Evolutionary conservation across 2,113 vertebrate genomes (phyloP).

Genomic region (Octodon degus): DNA sequence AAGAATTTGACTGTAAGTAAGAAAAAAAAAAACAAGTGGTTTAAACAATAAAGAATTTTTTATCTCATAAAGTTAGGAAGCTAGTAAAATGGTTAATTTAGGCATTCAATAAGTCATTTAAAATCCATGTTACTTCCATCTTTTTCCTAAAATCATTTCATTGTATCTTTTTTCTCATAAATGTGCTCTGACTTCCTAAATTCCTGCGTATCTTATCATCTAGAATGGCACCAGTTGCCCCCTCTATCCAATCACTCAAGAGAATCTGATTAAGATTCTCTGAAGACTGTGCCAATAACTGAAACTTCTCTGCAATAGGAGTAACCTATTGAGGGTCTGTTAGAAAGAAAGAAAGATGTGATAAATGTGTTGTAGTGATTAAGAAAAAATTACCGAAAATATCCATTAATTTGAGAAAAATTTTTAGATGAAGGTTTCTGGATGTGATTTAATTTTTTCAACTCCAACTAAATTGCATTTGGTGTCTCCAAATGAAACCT

Average conservation of each 20-base stretch:
- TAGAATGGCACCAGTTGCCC: not conserved
- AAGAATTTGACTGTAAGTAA: not conserved
- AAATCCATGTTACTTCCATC: conserved; percentile 10
- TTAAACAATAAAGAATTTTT: not conserved
- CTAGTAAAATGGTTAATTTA: not conserved
- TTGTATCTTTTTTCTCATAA: not conserved
- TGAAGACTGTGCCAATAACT: not conserved
- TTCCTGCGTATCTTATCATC: not conserved
- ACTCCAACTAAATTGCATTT: conserved; percentile 34
- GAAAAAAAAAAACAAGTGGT: not conserved
- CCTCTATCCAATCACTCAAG: not conserved
- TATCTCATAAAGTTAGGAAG: not conserved
- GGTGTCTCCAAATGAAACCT: not conserved
- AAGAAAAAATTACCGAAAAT: not conserved
- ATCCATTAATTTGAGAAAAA: not conserved
- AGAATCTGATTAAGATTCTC: not conserved
- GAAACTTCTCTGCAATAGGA: not conserved
- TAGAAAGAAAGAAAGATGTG: not conserved
- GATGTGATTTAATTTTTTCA: not conserved
- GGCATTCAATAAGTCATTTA: not conserved
- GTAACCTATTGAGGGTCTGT: not conserved
- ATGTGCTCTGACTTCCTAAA: not conserved
- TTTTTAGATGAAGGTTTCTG: not conserved
- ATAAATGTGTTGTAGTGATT: not conserved
- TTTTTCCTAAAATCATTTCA: not conserved